These are phyloP conservation scores for Aphelocoma coerulescens DNA, from an alignment of 2,113 vertebrate genomes.

Conservation along the genomic window DNA sequence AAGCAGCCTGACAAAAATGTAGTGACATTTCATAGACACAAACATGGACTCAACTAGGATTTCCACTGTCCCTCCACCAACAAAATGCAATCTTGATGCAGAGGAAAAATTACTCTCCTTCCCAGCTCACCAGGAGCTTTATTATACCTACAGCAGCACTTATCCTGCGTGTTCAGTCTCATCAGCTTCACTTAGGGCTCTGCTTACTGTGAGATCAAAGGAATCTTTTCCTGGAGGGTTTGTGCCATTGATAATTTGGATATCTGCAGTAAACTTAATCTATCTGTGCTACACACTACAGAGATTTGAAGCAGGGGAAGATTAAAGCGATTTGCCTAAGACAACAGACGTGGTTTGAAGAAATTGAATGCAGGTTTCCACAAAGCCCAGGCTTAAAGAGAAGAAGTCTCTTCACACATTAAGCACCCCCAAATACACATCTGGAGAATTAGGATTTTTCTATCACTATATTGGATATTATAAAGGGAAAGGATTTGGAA, in stretches of 20 bases:
- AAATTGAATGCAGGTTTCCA: conserved; percentile 3
- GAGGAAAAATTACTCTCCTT: not conserved
- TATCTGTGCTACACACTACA: not conserved
- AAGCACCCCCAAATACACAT: not conserved
- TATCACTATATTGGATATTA: not conserved
- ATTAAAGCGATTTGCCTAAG: conserved; percentile 56
- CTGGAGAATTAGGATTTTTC: conserved; percentile 14
- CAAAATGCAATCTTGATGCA: not conserved
- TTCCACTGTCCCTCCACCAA: not conserved
- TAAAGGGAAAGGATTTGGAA: not conserved
- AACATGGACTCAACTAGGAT: not conserved
- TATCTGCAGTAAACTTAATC: conserved; percentile 51
- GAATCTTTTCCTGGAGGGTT: conserved; percentile 23
- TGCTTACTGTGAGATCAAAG: conserved; percentile 22
- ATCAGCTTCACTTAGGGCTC: not conserved
- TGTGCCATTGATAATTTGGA: conserved; percentile 38
- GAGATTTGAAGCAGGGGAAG: conserved; percentile 30
- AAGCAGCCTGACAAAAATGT: conserved; percentile 49
- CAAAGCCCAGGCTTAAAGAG: conserved; percentile 12
- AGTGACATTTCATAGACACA: not conserved
- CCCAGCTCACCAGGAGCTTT: not conserved
- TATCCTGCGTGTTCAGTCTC: not conserved
- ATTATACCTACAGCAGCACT: not conserved
- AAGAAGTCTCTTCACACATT: not conserved
- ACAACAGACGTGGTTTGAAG: not conserved